Base-by-base conservation (phyloP, 2,113 vertebrate genomes). In the Scartelaos histophorus region DNA sequence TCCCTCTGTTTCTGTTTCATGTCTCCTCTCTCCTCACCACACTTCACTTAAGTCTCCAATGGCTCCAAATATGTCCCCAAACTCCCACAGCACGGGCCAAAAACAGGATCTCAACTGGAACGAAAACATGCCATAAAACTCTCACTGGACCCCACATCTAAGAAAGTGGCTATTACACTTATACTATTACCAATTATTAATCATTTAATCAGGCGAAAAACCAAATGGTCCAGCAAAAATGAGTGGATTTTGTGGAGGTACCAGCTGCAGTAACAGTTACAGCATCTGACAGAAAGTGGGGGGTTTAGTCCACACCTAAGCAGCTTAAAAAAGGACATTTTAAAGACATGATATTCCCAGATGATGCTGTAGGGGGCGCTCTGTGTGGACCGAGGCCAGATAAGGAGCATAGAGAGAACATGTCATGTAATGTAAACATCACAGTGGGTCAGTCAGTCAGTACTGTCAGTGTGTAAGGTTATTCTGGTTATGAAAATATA, bases 301-400 rank as follows among this genome's bases (percentile, higher is more conserved):
- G 72, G 69, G 76, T 83, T 66, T 76, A 12, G 67, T 57, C 45
- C 3, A 25, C 43, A 45, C 62, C 73, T 68, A 75, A 85, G 74
- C 80, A 68, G 69, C 80, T 80, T 75, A 38, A 60, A 77, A 75
- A 71, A 76, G 71, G 2, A 78, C 78, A 74, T 67, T 74, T 82
- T 71, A 77, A 82, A 80, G 35, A 71, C 74, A 46, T 22, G 45
- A 64, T 67, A 74, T 71, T 79, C 80, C 67, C 75, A 69, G 53
- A 79, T 74, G 76, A 46, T n/a, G 3, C 62, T 13, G 4, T 29
- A 61, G 47, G 7, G 5, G 16, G 66, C 58, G 45, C 35, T 66
- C 13, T 66, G 75, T 34, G 68, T 64, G 69, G 65, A 19, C 71
- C 19, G 34, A 7, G 6, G 60, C 6, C 9, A 29, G 1, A 62